phyloP scores from a whole-genome alignment of 2,888 invertebrate species.

The Apamea monoglypha region DNA sequence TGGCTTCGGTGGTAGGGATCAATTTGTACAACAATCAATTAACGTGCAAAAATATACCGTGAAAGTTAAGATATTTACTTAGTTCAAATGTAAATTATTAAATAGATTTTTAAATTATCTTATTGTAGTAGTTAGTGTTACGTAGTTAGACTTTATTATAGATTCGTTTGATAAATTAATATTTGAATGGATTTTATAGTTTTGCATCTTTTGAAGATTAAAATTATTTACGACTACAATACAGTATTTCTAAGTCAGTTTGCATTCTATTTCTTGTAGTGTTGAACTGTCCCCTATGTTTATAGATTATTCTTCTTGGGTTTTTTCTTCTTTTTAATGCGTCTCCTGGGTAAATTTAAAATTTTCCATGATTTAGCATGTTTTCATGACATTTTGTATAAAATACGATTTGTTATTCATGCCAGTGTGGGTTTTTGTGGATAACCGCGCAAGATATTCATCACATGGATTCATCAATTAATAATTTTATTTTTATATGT shows the following conservation, averaged over 20 bases:
- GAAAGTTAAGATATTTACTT: too few species aligned
- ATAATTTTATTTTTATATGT: too few species aligned
- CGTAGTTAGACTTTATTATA: not conserved
- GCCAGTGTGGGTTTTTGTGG: not conserved
- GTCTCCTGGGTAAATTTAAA: not conserved
- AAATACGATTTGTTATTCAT: constrained; percentile 5
- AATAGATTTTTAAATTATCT: not conserved
- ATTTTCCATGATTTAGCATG: not conserved
- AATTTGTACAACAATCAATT: not conserved
- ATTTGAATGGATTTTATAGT: not conserved
- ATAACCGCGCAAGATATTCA: not conserved
- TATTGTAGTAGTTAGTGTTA: not conserved
- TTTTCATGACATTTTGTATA: not conserved
- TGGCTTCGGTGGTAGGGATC: not conserved
- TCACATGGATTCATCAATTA: too few species aligned
- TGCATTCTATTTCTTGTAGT: not conserved
- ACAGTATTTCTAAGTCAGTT: not conserved
- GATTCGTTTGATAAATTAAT: not conserved
- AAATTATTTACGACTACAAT: not conserved
- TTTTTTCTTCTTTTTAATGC: not conserved
- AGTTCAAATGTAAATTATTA: not conserved
- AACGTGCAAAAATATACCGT: not conserved
- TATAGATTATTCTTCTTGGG: not conserved
- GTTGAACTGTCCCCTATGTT: not conserved
- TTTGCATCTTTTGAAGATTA: not conserved